Conservation (phyloP, 2,888 invertebrate species). For the Lepidocyrtinus sp. region DNA sequence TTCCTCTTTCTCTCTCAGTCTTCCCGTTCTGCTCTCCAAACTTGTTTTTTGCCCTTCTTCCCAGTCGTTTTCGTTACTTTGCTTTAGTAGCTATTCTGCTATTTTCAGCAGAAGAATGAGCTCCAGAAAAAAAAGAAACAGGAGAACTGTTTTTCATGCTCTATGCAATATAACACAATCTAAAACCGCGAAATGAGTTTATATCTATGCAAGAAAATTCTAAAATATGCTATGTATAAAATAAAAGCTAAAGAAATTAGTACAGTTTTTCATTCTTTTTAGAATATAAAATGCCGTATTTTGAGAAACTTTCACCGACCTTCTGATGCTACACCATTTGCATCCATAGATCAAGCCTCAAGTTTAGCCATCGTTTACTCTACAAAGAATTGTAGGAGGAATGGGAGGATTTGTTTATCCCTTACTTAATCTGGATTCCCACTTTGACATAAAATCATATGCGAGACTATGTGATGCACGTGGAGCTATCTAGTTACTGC, state of each 20-base stretch:
- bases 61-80: constrained; percentile 14
- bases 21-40: constrained; percentile 39
- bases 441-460: too few relatives aligned
- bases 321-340: too few relatives aligned
- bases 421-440: too few relatives aligned
- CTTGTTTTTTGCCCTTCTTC: constrained; percentile 23
- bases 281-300: too few relatives aligned
- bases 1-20: constrained; percentile 53
- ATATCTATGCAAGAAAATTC: not conserved
- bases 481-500: too few relatives aligned
- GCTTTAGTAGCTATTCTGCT: constrained; percentile 14
- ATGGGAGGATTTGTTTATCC: too few relatives aligned
- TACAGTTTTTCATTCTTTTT: too few relatives aligned
- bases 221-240: not conserved
- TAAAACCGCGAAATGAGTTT: constrained; percentile 9
- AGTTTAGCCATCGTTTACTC: too few relatives aligned
- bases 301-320: too few relatives aligned
- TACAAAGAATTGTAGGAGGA: too few relatives aligned
- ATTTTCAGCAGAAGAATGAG: constrained; percentile 19
- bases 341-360: too few relatives aligned
- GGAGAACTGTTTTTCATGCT: constrained; percentile 25
- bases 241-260: not conserved
- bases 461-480: too few relatives aligned
- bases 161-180: constrained; percentile 9
- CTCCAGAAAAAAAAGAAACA: constrained; percentile 40